These are phyloP conservation scores for Mycalesis mineus DNA, from an alignment of 2,888 invertebrate genomes.

Conservation along the genomic window DNA sequence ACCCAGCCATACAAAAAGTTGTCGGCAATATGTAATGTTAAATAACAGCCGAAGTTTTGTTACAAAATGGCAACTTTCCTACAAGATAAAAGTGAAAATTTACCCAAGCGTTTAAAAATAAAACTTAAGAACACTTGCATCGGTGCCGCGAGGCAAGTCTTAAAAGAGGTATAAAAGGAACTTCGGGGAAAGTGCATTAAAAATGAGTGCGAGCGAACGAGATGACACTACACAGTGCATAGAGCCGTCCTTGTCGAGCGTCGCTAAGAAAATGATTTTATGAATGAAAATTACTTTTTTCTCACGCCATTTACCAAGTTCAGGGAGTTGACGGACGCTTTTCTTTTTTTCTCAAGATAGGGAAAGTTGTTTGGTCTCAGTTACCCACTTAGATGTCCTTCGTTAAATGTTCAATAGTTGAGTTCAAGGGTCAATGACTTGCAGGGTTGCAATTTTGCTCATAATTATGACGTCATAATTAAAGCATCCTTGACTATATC, in stretches of 20 bases:
- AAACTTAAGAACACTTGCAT: conserved; percentile 48
- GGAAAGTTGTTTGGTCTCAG: conserved; percentile 51
- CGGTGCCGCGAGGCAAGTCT: conserved; percentile 54
- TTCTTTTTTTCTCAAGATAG: conserved; percentile 47
- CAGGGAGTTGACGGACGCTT: conserved; percentile 55
- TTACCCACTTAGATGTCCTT: conserved; percentile 3
- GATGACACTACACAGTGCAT: conserved; percentile 42
- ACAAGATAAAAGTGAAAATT: conserved; percentile 44
- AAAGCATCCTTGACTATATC: not conserved
- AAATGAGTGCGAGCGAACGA: conserved; percentile 57
- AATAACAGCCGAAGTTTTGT: not conserved
- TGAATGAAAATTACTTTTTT: conserved; percentile 76
- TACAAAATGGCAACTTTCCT: conserved; percentile 1
- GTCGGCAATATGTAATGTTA: too few species aligned
- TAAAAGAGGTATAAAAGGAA: conserved; percentile 63
- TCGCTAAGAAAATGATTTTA: conserved; percentile 71
- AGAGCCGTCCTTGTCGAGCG: conserved; percentile 42
- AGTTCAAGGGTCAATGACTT: not conserved
- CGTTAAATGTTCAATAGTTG: not conserved
- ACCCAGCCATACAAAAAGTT: too few species aligned
- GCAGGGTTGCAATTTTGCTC: too few species aligned
- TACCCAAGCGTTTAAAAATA: conserved; percentile 40
- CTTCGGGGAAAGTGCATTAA: conserved; percentile 72
- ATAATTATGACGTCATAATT: not conserved
- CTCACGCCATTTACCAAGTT: conserved; percentile 67